Percentiles rank a stretch among this genome's conserved stretches.
Evolutionary conservation across 2,797 vertebrate genomes (phyloP).

Genomic region (Paguma larvata): DNA sequence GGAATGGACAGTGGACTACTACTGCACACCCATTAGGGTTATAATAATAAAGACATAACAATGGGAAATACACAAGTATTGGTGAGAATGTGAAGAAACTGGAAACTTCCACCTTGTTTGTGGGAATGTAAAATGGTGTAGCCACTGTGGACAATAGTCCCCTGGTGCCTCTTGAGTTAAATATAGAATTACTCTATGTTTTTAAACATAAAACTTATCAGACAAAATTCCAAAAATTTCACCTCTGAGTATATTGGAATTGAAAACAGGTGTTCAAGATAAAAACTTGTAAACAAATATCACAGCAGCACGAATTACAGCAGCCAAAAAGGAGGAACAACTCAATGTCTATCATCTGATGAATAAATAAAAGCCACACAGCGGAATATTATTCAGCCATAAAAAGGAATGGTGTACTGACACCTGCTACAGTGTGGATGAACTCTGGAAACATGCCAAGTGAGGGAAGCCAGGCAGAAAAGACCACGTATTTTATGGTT

Average conservation of each 20-base stretch:
- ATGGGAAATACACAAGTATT: neutral
- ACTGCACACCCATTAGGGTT: neutral
- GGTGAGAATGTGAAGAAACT: neutral
- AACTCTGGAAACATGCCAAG: neutral
- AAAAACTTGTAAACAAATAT: neutral
- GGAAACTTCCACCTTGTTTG: neutral
- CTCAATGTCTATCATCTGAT: neutral
- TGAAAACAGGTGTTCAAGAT: neutral
- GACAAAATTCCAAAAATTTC: neutral
- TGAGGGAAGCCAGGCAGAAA: neutral
- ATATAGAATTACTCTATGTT: neutral
- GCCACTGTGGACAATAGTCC: neutral
- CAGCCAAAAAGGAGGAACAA: neutral
- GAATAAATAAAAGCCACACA: neutral
- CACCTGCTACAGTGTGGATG: fast-evolving
- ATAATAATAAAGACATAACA: neutral
- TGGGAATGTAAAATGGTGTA: neutral
- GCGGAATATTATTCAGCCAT: neutral
- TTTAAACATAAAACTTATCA: neutral
- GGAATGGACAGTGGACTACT: neutral
- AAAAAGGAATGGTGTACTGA: neutral
- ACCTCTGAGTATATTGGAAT: neutral
- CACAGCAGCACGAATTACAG: neutral
- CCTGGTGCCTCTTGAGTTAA: neutral
- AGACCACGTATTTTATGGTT: neutral